Conservation (phyloP, 2,888 invertebrate genomes). For the Xestia c-nigrum region DNA sequence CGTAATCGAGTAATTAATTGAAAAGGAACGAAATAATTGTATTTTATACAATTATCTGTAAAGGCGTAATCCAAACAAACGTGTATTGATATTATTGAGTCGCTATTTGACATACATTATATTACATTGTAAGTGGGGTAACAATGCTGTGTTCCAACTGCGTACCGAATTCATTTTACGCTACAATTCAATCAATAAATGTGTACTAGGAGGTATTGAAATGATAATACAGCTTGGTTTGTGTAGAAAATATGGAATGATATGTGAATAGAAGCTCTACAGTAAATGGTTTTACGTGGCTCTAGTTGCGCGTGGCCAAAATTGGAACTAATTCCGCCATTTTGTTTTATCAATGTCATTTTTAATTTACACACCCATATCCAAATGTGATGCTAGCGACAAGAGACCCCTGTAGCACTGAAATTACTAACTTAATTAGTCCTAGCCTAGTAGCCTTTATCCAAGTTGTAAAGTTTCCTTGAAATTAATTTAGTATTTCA, state of each 20-base stretch:
- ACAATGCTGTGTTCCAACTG: slow-evolving; percentile 49
- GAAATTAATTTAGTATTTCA: slow-evolving; percentile 7
- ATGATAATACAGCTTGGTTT: slow-evolving; percentile 14
- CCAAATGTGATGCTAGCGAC: neutral
- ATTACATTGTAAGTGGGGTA: slow-evolving; percentile 51
- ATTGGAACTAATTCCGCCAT: neutral
- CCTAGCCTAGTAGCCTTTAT: neutral
- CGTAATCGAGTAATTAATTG: slow-evolving; percentile 2
- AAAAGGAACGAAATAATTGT: slow-evolving; percentile 22
- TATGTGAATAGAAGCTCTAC: neutral
- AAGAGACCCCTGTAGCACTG: neutral
- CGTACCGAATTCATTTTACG: slow-evolving; percentile 52
- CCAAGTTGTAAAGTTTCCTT: slow-evolving; percentile 10
- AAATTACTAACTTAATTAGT: neutral
- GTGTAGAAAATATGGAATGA: neutral
- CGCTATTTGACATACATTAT: slow-evolving; percentile 45
- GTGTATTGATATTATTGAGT: slow-evolving; percentile 49
- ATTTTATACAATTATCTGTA: slow-evolving; percentile 43
- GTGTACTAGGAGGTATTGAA: slow-evolving; percentile 10
- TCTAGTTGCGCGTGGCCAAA: neutral
- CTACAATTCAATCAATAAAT: slow-evolving; percentile 40
- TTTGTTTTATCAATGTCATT: neutral
- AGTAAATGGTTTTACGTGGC: neutral
- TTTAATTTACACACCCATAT: neutral
- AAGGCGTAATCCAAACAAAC: slow-evolving; percentile 41